Percentiles rank a stretch among this genome's conserved stretches.
Evolutionary conservation across 2,797 vertebrate genomes (phyloP).

Genomic region (Buphagus erythrorhynchus): DNA sequence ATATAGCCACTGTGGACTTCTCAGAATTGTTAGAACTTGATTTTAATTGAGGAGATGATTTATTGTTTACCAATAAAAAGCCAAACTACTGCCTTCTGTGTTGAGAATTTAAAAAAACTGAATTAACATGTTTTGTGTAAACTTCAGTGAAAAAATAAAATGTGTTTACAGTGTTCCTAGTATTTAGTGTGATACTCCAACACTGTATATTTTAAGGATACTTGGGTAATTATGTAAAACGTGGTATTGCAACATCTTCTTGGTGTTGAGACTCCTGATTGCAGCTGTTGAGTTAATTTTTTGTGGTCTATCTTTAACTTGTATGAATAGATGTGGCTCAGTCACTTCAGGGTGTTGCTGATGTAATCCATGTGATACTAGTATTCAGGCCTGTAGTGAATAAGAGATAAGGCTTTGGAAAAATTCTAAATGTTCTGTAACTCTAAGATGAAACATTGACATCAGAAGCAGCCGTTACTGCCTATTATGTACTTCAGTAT

Average conservation of each 20-base stretch:
- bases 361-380: fast-evolving
- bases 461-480: neutral
- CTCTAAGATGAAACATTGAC: neutral
- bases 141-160: conserved; percentile 24
- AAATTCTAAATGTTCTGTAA: neutral
- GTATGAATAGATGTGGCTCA: neutral
- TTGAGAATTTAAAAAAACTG: neutral
- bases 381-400: neutral
- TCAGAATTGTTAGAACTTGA: conserved; percentile 4
- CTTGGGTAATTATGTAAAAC: neutral
- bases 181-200: neutral
- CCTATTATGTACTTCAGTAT: too few species aligned
- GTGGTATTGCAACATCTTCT: neutral
- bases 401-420: neutral
- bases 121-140: conserved; percentile 48
- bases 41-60: conserved; percentile 30
- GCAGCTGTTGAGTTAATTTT: neutral
- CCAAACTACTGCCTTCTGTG: conserved; percentile 50
- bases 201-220: neutral
- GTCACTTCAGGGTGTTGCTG: neutral
- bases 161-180: neutral
- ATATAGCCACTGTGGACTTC: neutral
- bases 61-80: conserved; percentile 61
- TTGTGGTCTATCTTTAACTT: neutral
- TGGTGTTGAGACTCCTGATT: neutral